Evolutionary conservation across 2,113 vertebrate genomes (phyloP), one percentile per base, ranked within the genome.

Genomic region (Pachypanchax playfairii): DNA sequence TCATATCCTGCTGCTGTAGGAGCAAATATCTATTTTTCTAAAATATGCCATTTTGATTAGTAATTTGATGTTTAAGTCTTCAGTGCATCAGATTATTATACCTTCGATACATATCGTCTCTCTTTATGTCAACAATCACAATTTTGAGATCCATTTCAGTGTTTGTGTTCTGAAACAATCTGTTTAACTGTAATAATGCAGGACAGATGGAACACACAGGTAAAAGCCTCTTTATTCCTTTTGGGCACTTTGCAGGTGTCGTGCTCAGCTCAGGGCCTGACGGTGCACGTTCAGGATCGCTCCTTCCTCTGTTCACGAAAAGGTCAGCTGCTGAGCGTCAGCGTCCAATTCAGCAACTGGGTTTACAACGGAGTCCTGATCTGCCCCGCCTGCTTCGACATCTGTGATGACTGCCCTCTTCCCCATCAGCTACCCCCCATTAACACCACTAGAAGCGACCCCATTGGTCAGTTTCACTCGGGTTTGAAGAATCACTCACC

Each of bases 281-380:
- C 69, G 0, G 94, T 98, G 63, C 94, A 92, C 90, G 92, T 99
- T 39, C 93, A 95, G 87, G 92, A 94, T 18, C 91, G 80, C 0
- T 86, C 5, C 0, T 97, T 94, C 82, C 71, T 87, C 54, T 99
- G 97, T 70, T 86, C 88, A 22, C 90, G 75, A 24, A 89, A 88
- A 0, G 94, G 93, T 21, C 97, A 99, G 84, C 91, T 93, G 0
- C 71, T 99, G 29, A 90, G 89, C 0, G 88, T 98, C 67, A 95
- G 93, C 56, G 92, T 95, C 33, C 90, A 92, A 46, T 88, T 94
- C 87, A 92, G 89, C 0, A 92, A 88, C 77, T 98, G 97, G 96
- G 82, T 95, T 3, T 94, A 98, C 0, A 85, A 89, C n/a, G 97
- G 97, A 8, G 93, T 93, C 52, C 93, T 99, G 4, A 46, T 98